A percentile compares a stretch with the other conserved stretches of the same genome.
Evolutionary conservation across 2,113 vertebrate species (phyloP).

Genomic region (Calonectris borealis): DNA sequence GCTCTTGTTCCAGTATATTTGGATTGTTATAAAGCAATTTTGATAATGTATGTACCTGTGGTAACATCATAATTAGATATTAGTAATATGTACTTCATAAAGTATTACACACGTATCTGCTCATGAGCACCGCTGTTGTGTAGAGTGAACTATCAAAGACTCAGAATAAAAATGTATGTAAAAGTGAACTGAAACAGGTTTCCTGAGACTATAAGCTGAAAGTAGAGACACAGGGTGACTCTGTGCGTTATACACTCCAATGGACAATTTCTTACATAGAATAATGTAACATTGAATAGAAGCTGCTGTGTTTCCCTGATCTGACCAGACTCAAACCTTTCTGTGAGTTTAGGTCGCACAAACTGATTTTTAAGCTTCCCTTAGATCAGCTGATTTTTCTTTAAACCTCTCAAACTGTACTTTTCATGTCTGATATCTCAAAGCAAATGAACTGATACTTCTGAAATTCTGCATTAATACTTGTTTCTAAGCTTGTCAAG

Average conservation of each 20-base stretch:
- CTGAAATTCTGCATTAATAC: background rate
- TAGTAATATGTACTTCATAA: background rate
- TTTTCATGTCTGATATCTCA: background rate
- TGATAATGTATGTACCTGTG: background rate
- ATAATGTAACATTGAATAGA: background rate
- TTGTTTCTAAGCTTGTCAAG: background rate
- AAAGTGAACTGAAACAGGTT: background rate
- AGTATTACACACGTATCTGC: background rate
- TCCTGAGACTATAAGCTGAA: background rate
- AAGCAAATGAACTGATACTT: background rate
- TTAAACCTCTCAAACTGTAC: background rate
- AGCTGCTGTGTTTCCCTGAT: background rate
- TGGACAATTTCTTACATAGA: background rate
- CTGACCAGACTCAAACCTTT: background rate
- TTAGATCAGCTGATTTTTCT: background rate
- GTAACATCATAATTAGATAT: background rate
- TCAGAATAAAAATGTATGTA: background rate
- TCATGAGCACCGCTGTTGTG: background rate
- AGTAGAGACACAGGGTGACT: background rate
- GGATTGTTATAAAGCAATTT: background rate
- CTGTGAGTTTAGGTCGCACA: background rate
- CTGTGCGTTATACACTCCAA: background rate
- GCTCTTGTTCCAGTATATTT: background rate
- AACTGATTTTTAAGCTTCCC: background rate
- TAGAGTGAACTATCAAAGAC: background rate